phyloP scores from a whole-genome alignment of 2,888 invertebrate species.

The Macropis europaea region DNA sequence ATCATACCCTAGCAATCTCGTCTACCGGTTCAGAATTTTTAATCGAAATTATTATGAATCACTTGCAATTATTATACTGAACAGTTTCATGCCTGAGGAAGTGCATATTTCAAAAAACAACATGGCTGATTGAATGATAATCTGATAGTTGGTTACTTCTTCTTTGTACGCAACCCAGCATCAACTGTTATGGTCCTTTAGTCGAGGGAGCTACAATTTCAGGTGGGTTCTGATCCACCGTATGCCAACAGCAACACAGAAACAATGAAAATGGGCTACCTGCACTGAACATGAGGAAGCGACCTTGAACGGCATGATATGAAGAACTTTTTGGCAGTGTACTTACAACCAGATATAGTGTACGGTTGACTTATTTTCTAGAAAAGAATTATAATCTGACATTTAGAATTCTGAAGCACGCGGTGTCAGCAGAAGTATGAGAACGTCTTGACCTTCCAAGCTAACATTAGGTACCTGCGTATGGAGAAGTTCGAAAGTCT shows the following conservation, averaged over 20 bases:
- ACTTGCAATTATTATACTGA: background rate
- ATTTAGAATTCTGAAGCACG: background rate
- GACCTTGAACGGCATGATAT: too few relatives aligned
- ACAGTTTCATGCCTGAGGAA: background rate
- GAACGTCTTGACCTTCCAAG: slow-evolving; percentile 40
- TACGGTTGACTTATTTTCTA: too few relatives aligned
- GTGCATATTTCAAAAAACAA: background rate
- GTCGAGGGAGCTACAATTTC: too few relatives aligned
- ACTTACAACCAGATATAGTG: too few relatives aligned
- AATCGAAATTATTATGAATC: background rate
- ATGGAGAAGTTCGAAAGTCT: background rate
- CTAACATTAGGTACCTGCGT: background rate
- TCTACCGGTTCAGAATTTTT: background rate
- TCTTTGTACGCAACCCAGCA: too few relatives aligned
- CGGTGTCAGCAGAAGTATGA: slow-evolving; percentile 21
- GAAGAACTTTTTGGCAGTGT: too few relatives aligned
- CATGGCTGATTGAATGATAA: background rate
- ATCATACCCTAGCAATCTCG: background rate
- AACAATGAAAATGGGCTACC: too few relatives aligned
- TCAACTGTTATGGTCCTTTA: too few relatives aligned
- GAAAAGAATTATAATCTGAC: background rate
- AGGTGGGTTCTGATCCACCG: too few relatives aligned
- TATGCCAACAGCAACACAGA: too few relatives aligned
- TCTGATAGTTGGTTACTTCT: slow-evolving; percentile 15
- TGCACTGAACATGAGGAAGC: too few relatives aligned